Evolutionary conservation across 1,140 invertebrate genomes (phyloP), one percentile per base, ranked within the genome.

Genomic region (Drosophila paulistorum): DNA sequence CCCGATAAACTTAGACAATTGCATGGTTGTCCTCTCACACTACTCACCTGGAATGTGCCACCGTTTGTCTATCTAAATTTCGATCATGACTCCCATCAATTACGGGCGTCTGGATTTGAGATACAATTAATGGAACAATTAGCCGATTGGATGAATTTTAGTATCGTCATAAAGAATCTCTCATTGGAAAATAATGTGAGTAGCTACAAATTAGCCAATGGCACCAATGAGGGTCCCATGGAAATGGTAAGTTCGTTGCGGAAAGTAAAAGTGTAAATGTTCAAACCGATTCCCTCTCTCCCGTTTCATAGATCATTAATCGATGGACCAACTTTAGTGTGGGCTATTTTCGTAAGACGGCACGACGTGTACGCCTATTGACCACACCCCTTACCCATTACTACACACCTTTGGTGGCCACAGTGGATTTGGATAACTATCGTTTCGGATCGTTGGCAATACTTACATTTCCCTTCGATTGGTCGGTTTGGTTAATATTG

Each of bases 1-100:
- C 90, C 90, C 1, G 48, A 80, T 3, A 91, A 91, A 33, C 68
- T 91, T 5, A 3, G 2, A 3, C 81, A 90, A 57, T 65, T 91
- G 67, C 73, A 85, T 7, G 76, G 72, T 4, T 91, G 90, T 20
- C 68, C 78, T 0, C 55, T 91, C 9, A 68, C 41, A 6, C 59
- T 79, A 10, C 61, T 90, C 17, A 68, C 84, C 3, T 89, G 83
- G 78, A 61, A 90, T n/a, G 41, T 74, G 63, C 83, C 90, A 35
- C 90, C 90, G 0, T 91, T 78, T 41, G 71, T 91, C 7, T 60
- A 72, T 2, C 41, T 91, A 0, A 17, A 17, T 6, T 54, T 45
- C 37, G 39, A 77, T 39, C 10, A 37, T 0, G 2, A 14, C 7
- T 26, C 5, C 0, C 9, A 26, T 1, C 6, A 65, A 13, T 3